These are phyloP conservation scores for Perodicticus potto DNA, from an alignment of 2,797 vertebrate genomes.

Conservation along the genomic window DNA sequence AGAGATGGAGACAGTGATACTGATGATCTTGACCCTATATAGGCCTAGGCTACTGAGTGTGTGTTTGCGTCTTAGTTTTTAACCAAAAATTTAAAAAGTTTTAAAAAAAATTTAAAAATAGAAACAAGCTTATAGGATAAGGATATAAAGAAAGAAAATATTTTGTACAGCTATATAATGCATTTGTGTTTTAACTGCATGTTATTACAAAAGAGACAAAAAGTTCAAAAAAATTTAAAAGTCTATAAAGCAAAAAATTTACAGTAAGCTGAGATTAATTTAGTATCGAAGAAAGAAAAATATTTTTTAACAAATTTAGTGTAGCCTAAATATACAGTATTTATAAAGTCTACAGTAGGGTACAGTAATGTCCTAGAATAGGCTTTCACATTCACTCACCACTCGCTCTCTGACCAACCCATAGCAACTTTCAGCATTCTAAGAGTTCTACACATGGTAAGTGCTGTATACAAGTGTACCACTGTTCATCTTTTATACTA, in stretches of 20 bases:
- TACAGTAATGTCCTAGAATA: not conserved
- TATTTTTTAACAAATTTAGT: not conserved
- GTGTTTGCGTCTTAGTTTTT: not conserved
- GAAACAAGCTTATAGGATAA: too few species aligned
- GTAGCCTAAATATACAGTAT: not conserved
- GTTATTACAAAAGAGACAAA: not conserved
- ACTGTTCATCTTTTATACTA: not conserved
- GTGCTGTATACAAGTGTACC: not conserved
- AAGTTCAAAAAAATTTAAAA: not conserved
- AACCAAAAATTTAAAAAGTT: not conserved
- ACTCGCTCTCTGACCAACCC: not conserved
- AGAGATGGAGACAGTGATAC: not conserved
- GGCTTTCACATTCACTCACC: not conserved
- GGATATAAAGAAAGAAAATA: too few species aligned
- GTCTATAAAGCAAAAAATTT: not conserved
- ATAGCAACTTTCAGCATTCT: not conserved
- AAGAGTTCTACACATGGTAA: not conserved
- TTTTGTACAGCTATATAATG: too few species aligned
- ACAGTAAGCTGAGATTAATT: not conserved
- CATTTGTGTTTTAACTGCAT: not conserved
- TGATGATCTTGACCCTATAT: not conserved
- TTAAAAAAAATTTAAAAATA: too few species aligned
- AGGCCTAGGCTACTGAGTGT: not conserved
- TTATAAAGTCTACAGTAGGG: not conserved
- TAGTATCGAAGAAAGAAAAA: not conserved